Conservation (phyloP, 2,888 invertebrate species). For the Nemotelus nigrinus region DNA sequence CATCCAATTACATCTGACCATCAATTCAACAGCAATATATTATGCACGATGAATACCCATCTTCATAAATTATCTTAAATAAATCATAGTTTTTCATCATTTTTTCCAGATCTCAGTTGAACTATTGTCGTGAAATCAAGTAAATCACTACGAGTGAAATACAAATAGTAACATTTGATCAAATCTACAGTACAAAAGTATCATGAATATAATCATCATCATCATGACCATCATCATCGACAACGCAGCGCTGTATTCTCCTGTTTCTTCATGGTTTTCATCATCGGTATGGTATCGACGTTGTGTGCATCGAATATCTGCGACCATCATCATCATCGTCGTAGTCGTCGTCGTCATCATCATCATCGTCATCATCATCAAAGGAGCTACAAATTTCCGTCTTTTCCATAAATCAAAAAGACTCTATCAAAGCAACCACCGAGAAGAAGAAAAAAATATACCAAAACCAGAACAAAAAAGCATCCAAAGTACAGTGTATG, state of each 20-base stretch:
- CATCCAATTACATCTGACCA: background rate
- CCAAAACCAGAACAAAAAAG: background rate
- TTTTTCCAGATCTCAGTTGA: background rate
- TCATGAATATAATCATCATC: background rate
- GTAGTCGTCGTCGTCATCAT: slow-evolving; percentile 1
- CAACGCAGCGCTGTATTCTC: background rate
- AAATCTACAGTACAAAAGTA: background rate
- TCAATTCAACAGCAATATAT: background rate
- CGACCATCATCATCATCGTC: background rate
- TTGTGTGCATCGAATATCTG: background rate
- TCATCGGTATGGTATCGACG: background rate
- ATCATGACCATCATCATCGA: slow-evolving; percentile 4
- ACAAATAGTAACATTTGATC: slow-evolving; percentile 12
- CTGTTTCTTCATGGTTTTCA: background rate
- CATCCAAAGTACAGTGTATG: background rate
- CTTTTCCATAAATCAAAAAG: slow-evolving; percentile 33
- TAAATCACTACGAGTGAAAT: slow-evolving; percentile 1
- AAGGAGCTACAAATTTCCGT: slow-evolving; percentile 37
- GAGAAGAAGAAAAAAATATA: background rate
- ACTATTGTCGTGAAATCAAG: slow-evolving; percentile 4
- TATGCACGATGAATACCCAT: slow-evolving; percentile 14
- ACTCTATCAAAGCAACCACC: slow-evolving; percentile 2
- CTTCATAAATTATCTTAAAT: slow-evolving; percentile 8
- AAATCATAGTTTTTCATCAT: slow-evolving; percentile 2
- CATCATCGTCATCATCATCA: slow-evolving; percentile 25